phyloP scores from a whole-genome alignment of 2,888 invertebrate species.

The Empis stercorea region DNA sequence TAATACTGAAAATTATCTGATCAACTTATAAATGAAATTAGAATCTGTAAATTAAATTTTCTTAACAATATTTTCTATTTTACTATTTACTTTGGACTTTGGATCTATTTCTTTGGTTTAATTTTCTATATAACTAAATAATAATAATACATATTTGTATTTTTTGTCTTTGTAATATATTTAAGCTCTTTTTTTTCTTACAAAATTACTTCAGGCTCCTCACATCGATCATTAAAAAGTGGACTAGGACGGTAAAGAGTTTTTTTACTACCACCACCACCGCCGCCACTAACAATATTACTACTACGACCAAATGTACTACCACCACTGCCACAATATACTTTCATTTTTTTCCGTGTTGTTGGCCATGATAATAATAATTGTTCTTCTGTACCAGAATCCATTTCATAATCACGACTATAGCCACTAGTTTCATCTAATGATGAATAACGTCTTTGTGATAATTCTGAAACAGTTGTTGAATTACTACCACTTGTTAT shows the following conservation, averaged over 20 bases:
- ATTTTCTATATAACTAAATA: no score
- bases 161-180: no score
- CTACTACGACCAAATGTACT: neutral
- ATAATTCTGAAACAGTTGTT: constrained; percentile 33
- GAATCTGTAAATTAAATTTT: no score
- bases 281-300: neutral
- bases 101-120: no score
- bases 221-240: neutral
- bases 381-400: constrained; percentile 36
- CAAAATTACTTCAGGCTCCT: neutral
- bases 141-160: no score
- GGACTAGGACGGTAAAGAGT: neutral
- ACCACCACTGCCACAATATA: neutral
- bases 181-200: neutral
- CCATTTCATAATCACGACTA: constrained; percentile 25
- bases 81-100: no score
- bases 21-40: no score
- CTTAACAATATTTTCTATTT: no score
- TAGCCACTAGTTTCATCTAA: constrained; percentile 26
- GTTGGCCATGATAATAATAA: constrained; percentile 44
- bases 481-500: constrained; percentile 36
- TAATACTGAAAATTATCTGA: no score
- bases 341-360: constrained; percentile 20
- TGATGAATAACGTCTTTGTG: constrained; percentile 32
- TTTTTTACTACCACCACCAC: neutral